Conservation (phyloP, 1,140 invertebrate genomes). For the Hermetia illucens region DNA sequence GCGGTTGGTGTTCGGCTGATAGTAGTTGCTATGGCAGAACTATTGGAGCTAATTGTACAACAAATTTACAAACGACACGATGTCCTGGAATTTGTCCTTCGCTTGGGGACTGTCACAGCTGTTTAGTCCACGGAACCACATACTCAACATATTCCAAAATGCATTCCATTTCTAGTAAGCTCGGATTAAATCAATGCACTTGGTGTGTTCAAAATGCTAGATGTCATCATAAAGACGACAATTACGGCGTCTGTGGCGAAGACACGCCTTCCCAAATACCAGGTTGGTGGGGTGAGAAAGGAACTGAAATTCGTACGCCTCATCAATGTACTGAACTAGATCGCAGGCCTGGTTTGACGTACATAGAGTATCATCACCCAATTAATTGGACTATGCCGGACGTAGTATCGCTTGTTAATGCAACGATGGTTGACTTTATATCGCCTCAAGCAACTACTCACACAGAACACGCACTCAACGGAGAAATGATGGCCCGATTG, state of each 20-base stretch:
- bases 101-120: slow-evolving; percentile 76
- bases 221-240: slow-evolving; percentile 78
- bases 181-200: slow-evolving; percentile 63
- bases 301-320: slow-evolving; percentile 61
- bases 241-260: slow-evolving; percentile 69
- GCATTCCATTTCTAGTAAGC: slow-evolving; percentile 54
- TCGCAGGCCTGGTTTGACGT: slow-evolving; percentile 73
- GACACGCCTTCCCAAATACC: slow-evolving; percentile 61
- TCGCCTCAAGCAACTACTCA: slow-evolving; percentile 45
- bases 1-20: slow-evolving; percentile 82
- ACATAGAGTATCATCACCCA: slow-evolving; percentile 73
- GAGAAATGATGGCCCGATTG: slow-evolving; percentile 58
- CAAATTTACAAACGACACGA: slow-evolving; percentile 70
- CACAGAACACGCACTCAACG: slow-evolving; percentile 47
- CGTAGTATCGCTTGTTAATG: slow-evolving; percentile 66
- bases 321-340: slow-evolving; percentile 66
- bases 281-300: slow-evolving; percentile 80
- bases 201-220: slow-evolving; percentile 87
- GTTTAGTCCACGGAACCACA: slow-evolving; percentile 52
- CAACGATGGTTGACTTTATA: slow-evolving; percentile 63
- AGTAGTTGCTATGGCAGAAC: slow-evolving; percentile 71
- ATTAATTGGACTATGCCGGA: slow-evolving; percentile 77
- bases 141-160: slow-evolving; percentile 9
- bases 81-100: slow-evolving; percentile 81
- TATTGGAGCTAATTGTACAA: slow-evolving; percentile 69